Conservation (phyloP, 2,888 invertebrate species). For the Dryococelus australis region DNA sequence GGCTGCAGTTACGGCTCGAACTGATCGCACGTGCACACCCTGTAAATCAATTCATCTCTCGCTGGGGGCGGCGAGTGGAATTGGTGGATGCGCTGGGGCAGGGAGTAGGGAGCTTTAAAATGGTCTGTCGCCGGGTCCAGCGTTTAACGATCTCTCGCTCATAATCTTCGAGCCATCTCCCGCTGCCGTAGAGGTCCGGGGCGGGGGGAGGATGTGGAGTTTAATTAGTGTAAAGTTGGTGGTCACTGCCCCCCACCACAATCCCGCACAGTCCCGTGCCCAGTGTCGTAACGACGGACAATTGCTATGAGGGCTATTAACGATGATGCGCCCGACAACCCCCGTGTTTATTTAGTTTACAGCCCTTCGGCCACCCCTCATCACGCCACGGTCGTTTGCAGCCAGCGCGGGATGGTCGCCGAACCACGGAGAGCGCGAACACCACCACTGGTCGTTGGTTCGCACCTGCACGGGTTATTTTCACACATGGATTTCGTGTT, state of each 20-base stretch:
- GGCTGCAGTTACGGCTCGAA: not conserved
- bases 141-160: not conserved
- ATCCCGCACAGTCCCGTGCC: not conserved
- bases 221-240: slow-evolving; percentile 10
- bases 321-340: not conserved
- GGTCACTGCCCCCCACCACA: not conserved
- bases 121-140: not conserved
- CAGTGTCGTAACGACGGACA: not conserved
- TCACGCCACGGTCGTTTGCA: no score
- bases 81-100: not conserved
- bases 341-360: not conserved
- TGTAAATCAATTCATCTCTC: not conserved
- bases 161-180: not conserved
- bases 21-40: not conserved
- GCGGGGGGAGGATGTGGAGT: no score
- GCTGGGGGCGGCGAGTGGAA: no score
- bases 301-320: not conserved
- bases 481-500: no score
- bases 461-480: no score
- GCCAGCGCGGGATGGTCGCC: no score
- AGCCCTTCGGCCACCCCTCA: not conserved
- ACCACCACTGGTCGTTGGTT: no score
- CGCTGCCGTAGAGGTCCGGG: not conserved
- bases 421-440: no score
- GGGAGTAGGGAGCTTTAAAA: not conserved